phyloP scores from a whole-genome alignment of 37 sponge, comb jelly and placozoan genomes.

The Tethya wilhelma region DNA sequence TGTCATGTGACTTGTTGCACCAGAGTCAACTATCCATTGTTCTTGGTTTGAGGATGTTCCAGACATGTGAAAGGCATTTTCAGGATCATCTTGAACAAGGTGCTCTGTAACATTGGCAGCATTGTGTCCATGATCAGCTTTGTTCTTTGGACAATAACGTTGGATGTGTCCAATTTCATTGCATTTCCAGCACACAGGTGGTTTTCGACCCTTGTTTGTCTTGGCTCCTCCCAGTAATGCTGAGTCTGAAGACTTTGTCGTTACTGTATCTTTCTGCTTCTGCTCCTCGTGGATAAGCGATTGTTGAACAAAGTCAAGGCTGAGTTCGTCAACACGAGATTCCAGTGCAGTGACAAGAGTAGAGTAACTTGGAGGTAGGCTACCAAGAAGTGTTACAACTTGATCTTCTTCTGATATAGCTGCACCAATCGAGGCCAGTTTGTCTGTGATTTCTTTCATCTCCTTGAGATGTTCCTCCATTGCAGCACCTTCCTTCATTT shows the following conservation, averaged over 20 bases:
- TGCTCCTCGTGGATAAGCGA: constrained; percentile 53
- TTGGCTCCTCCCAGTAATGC: constrained; percentile 25
- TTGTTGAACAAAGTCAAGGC: constrained; percentile 35
- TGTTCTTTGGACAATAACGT: constrained; percentile 24
- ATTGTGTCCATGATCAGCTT: background rate
- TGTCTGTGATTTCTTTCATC: constrained; percentile 66
- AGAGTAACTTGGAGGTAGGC: constrained; percentile 38
- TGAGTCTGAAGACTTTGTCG: background rate
- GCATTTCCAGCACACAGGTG: constrained; percentile 17
- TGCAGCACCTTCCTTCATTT: constrained; percentile 57
- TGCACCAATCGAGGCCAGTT: constrained; percentile 51
- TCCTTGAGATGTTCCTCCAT: constrained; percentile 51
- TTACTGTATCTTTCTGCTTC: constrained; percentile 12
- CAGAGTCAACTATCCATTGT: constrained; percentile 66
- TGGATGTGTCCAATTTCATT: constrained; percentile 37
- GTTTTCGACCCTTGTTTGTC: constrained; percentile 12
- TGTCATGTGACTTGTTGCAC: constrained; percentile 68
- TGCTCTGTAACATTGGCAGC: constrained; percentile 36
- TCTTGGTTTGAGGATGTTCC: background rate
- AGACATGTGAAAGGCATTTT: constrained; percentile 7
- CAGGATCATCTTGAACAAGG: background rate
- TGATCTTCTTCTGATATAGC: constrained; percentile 57
- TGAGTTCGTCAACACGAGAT: constrained; percentile 45
- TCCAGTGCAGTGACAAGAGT: constrained; percentile 60
- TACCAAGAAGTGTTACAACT: constrained; percentile 56